These are phyloP conservation scores for Ciconia stormi DNA, from an alignment of 2,113 vertebrate genomes.

Conservation along the genomic window DNA sequence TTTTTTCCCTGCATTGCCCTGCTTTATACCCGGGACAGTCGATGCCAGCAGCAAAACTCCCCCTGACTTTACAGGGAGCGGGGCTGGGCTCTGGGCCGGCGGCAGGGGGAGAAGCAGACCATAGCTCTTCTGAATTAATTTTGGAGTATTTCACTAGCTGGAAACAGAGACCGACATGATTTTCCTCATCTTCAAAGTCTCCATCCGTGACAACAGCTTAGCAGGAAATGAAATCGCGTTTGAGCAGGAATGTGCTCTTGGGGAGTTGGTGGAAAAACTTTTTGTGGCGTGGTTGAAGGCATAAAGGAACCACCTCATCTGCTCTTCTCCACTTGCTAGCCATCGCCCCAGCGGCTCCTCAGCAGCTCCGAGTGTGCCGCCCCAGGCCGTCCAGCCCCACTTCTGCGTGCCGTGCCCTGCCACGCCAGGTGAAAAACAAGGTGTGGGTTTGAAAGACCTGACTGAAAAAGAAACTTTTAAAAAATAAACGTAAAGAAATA, in stretches of 20 bases:
- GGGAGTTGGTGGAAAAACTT: not conserved
- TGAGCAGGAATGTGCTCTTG: not conserved
- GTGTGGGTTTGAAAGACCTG: not conserved
- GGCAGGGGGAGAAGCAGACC: not conserved
- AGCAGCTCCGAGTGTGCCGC: not conserved
- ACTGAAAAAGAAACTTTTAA: not conserved
- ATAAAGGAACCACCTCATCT: not conserved
- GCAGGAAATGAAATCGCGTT: not conserved
- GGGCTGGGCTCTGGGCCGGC: not conserved
- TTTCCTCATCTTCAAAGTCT: not conserved
- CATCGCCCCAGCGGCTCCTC: not conserved
- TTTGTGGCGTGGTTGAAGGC: not conserved
- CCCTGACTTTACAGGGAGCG: not conserved
- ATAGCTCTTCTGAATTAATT: not conserved
- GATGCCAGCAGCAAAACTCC: not conserved
- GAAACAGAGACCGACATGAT: not conserved
- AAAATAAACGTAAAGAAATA: not conserved
- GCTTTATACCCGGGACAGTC: not conserved
- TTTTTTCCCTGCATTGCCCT: not conserved
- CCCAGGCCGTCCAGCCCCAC: not conserved
- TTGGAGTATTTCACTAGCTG: not conserved
- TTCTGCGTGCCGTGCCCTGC: fast-evolving
- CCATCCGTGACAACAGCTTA: not conserved
- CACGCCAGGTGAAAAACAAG: not conserved
- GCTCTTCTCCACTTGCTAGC: not conserved